These are phyloP conservation scores for Oreohelix idahoensis DNA, from an alignment of 1,140 invertebrate genomes.

Conservation along the genomic window DNA sequence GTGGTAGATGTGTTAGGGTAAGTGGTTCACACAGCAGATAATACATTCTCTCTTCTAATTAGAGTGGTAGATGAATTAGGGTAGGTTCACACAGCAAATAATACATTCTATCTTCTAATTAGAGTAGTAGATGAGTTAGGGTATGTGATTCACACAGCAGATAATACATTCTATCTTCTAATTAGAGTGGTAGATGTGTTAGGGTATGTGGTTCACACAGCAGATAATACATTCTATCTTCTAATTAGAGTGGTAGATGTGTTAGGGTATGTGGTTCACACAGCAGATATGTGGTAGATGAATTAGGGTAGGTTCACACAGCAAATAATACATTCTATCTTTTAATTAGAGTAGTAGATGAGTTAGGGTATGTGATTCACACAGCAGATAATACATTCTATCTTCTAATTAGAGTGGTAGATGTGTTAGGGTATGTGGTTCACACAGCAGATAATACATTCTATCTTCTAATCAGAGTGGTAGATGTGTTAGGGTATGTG, in stretches of 20 bases:
- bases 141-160: too few relatives aligned
- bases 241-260: too few relatives aligned
- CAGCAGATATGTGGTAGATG: neutral
- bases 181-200: neutral
- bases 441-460: too few relatives aligned
- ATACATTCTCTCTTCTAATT: too few relatives aligned
- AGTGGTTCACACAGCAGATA: too few relatives aligned
- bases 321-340: too few relatives aligned
- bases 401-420: neutral
- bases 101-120: too few relatives aligned
- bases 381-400: too few relatives aligned
- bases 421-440: neutral
- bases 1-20: neutral
- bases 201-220: neutral
- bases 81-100: neutral
- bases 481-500: neutral
- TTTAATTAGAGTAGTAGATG: slow-evolving; percentile 90
- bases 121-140: too few relatives aligned
- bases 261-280: too few relatives aligned
- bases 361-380: slow-evolving; percentile 85
- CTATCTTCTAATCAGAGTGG: neutral
- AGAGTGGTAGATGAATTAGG: neutral
- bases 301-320: neutral
- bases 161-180: too few relatives aligned
- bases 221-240: too few relatives aligned